phyloP scores from a whole-genome alignment of 2,888 invertebrate genomes.

The Thymelicus lineola region DNA sequence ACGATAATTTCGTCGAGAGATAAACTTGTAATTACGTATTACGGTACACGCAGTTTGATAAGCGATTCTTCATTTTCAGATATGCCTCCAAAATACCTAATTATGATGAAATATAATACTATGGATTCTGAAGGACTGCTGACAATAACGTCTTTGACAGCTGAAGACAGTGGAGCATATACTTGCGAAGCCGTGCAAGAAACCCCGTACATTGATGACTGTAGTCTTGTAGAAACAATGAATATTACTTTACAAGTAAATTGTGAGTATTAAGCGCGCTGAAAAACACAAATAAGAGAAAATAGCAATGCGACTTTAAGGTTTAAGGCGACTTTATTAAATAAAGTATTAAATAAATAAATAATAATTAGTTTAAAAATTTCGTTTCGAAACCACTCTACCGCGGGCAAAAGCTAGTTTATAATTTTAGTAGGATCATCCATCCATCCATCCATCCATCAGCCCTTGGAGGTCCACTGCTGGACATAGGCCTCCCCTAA shows the following conservation, averaged over 20 bases:
- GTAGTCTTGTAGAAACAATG: conserved; percentile 47
- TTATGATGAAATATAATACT: conserved; percentile 67
- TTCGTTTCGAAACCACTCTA: no score
- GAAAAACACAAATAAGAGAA: no score
- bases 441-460: no score
- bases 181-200: conserved; percentile 63
- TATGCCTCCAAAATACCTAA: conserved; percentile 58
- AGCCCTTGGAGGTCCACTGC: no score
- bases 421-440: no score
- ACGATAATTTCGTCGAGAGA: conserved; percentile 4
- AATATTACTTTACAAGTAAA: conserved; percentile 68
- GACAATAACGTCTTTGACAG: conserved; percentile 61
- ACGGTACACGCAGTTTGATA: neutral
- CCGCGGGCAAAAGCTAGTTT: no score
- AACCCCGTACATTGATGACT: conserved; percentile 52
- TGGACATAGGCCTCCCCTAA: no score
- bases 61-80: conserved; percentile 48
- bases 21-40: conserved; percentile 7
- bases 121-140: conserved; percentile 68
- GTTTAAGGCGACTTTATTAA: no score
- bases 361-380: no score
- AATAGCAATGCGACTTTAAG: no score
- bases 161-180: conserved; percentile 65
- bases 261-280: conserved; percentile 55
- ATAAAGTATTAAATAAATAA: no score